phyloP scores from a whole-genome alignment of 2,113 vertebrate genomes.

The Ranitomeya imitator region DNA sequence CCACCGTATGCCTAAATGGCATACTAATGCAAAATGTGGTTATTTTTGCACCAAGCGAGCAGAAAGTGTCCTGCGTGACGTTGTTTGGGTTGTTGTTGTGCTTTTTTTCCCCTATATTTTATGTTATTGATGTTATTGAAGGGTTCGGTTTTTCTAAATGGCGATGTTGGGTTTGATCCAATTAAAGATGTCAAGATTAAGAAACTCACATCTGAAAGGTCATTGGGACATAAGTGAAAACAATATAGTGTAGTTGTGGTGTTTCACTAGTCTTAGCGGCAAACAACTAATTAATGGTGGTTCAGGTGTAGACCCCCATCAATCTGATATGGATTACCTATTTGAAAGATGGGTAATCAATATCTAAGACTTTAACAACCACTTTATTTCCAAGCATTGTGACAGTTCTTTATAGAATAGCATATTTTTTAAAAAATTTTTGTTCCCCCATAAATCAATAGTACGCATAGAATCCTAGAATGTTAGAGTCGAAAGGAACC shows the following conservation, averaged over 20 bases:
- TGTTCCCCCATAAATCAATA: too few relatives aligned
- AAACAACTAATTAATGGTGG: too few relatives aligned
- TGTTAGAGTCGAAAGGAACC: too few relatives aligned
- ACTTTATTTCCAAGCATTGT: too few relatives aligned
- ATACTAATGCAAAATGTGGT: conserved; percentile 26
- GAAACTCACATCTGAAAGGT: background rate
- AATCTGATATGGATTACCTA: too few relatives aligned
- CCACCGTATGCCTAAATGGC: conserved; percentile 19
- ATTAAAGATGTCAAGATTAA: background rate
- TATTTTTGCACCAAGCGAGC: background rate
- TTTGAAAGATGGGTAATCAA: too few relatives aligned
- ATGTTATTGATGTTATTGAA: background rate
- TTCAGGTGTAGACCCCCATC: too few relatives aligned
- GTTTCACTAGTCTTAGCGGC: too few relatives aligned
- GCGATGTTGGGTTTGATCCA: background rate
- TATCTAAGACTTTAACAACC: too few relatives aligned
- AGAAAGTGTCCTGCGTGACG: background rate
- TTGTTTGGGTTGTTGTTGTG: background rate
- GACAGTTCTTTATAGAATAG: too few relatives aligned
- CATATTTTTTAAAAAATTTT: too few relatives aligned
- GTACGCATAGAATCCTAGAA: too few relatives aligned
- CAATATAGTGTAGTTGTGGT: background rate
- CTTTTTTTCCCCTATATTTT: background rate
- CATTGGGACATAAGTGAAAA: background rate
- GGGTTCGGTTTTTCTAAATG: background rate